Evolutionary conservation across 2,888 invertebrate genomes (phyloP).

Genomic region (Watsonalla cultraria): DNA sequence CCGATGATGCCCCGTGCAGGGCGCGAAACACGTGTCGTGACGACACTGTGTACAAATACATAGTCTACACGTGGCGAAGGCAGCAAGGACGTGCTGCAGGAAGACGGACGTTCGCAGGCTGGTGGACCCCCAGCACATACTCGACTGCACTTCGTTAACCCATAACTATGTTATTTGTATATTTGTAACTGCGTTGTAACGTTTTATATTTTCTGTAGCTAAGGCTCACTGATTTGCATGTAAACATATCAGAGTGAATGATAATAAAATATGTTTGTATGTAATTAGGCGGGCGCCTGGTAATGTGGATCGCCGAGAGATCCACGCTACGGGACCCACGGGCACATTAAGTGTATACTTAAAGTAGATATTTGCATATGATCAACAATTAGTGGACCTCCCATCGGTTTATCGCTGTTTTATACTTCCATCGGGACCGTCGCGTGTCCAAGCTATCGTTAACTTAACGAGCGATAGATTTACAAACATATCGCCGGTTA

Average conservation of each 20-base stretch:
- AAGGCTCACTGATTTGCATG: neutral
- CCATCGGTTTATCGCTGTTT: conserved; percentile 41
- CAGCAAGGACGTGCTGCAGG: too few relatives aligned
- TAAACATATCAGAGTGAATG: neutral
- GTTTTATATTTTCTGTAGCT: neutral
- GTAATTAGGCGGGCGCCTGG: neutral
- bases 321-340: neutral
- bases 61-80: too few relatives aligned
- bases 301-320: neutral
- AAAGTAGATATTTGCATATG: conserved; percentile 51
- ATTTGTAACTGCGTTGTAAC: too few relatives aligned
- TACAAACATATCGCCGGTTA: neutral
- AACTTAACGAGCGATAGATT: conserved; percentile 21
- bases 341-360: neutral
- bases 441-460: conserved; percentile 48
- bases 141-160: too few relatives aligned
- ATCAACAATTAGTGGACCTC: conserved; percentile 69
- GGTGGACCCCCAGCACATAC: too few relatives aligned
- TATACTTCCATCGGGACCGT: conserved; percentile 16
- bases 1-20: too few relatives aligned
- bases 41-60: too few relatives aligned
- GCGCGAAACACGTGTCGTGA: too few relatives aligned
- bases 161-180: too few relatives aligned
- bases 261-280: neutral
- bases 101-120: too few relatives aligned